Percentiles rank a stretch among this genome's conserved stretches.
These are phyloP conservation scores for Mesochorus sp. DNA, from an alignment of 2,888 invertebrate species.

Conservation along the genomic window DNA sequence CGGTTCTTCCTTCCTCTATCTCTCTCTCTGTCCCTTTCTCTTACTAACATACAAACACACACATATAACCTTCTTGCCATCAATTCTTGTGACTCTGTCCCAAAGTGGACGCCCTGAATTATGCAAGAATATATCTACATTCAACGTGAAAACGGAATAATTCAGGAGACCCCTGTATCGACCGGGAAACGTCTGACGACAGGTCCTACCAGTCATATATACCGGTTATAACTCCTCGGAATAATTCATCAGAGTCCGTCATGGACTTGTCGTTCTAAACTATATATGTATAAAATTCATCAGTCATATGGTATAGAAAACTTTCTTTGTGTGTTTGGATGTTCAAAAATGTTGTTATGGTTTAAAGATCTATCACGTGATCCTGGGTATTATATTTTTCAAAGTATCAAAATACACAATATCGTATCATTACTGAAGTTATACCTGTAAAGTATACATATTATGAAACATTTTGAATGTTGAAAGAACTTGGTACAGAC, in stretches of 20 bases:
- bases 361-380: slow-evolving; percentile 3
- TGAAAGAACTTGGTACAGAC: neutral
- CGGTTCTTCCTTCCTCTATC: too few species aligned
- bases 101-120: slow-evolving; percentile 21
- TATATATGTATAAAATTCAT: slow-evolving; percentile 27
- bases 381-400: slow-evolving; percentile 2
- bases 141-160: slow-evolving; percentile 35
- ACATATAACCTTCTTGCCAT: too few species aligned
- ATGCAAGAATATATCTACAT: slow-evolving; percentile 25
- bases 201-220: slow-evolving; percentile 8
- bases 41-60: too few species aligned
- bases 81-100: slow-evolving; percentile 34
- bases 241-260: slow-evolving; percentile 53
- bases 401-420: too few species aligned
- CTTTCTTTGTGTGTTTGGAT: slow-evolving; percentile 20
- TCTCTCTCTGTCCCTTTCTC: too few species aligned
- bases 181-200: slow-evolving; percentile 29
- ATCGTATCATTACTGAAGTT: too few species aligned
- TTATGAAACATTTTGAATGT: slow-evolving; percentile 19
- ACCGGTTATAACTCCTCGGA: slow-evolving; percentile 23
- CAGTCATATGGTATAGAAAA: neutral
- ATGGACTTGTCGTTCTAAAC: slow-evolving; percentile 4
- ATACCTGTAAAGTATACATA: neutral
- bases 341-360: neutral
- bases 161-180: slow-evolving; percentile 51